Conservation (phyloP, 2,113 vertebrate genomes). For the Lepidiolamprologus cunningtoni region DNA sequence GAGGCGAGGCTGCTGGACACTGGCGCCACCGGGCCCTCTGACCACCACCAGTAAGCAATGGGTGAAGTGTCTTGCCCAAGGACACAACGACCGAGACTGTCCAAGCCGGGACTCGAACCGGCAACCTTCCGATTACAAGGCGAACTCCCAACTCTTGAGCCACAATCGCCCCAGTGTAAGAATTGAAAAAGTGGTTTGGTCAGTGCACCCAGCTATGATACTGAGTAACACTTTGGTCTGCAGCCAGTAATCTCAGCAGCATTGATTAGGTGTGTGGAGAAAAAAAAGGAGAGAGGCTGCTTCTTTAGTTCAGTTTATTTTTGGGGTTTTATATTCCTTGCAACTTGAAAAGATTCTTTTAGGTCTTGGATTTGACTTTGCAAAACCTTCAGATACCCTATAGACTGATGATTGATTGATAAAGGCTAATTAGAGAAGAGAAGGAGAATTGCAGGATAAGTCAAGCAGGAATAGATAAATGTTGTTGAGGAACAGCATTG, state of each 20-base stretch:
- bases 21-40: too few species aligned
- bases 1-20: too few species aligned
- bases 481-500: background rate
- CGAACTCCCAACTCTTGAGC: too few species aligned
- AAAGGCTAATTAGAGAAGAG: background rate
- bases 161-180: background rate
- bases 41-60: too few species aligned
- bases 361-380: background rate
- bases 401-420: background rate
- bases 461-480: background rate
- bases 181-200: background rate
- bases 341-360: background rate
- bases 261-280: background rate
- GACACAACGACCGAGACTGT: too few species aligned
- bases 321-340: background rate
- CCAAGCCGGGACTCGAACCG: too few species aligned
- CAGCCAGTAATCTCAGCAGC: background rate
- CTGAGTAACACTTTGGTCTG: background rate
- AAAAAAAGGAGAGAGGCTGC: background rate
- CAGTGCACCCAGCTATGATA: background rate
- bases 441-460: background rate
- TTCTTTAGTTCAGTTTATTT: background rate
- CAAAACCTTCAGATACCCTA: background rate
- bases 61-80: too few species aligned
- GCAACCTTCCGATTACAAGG: too few species aligned